These are phyloP conservation scores for Colaptes auratus DNA, from an alignment of 2,113 vertebrate genomes.

Conservation along the genomic window DNA sequence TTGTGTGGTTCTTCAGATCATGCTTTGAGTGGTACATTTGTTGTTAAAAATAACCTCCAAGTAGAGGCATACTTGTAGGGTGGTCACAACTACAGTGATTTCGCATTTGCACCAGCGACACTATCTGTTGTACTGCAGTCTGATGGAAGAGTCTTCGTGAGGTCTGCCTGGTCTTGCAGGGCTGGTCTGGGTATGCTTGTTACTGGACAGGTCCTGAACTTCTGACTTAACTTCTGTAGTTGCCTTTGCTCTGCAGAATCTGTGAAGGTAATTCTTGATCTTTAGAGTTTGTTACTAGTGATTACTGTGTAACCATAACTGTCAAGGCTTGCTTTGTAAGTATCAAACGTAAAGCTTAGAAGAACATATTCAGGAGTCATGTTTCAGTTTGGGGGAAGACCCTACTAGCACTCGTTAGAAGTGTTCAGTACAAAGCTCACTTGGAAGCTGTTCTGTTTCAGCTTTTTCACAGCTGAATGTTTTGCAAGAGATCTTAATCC, in stretches of 20 bases:
- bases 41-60: not conserved
- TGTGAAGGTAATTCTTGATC: not conserved
- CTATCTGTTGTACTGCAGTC: not conserved
- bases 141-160: not conserved
- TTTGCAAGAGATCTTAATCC: not conserved
- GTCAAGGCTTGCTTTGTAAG: not conserved
- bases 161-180: not conserved
- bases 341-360: not conserved
- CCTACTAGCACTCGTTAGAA: not conserved
- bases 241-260: not conserved
- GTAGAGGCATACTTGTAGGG: not conserved
- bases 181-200: not conserved
- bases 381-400: not conserved
- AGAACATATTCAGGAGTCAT: not conserved
- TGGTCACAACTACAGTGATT: not conserved
- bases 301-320: not conserved
- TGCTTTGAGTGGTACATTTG: fast-evolving
- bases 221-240: not conserved
- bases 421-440: not conserved
- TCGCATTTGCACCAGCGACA: not conserved
- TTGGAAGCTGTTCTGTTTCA: not conserved
- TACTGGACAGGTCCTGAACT: not conserved
- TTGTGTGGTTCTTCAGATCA: not conserved
- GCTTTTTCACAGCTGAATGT: not conserved
- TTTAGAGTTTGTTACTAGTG: not conserved